Conservation (phyloP, 2,113 vertebrate species). For the Rousettus leschenaultii region DNA sequence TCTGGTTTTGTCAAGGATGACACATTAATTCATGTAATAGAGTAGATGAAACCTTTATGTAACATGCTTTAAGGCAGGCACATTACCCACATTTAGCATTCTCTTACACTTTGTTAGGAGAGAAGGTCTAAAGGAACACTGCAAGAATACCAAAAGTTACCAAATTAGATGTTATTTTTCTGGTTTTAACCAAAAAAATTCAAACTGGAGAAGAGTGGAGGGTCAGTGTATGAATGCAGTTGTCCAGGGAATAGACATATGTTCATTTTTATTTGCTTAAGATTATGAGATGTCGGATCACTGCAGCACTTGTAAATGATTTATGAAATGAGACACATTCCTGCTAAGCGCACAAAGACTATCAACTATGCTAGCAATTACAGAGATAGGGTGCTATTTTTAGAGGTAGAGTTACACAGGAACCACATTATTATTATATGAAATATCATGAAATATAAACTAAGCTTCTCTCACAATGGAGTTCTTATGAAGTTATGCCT, state of each 20-base stretch:
- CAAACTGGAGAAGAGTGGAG: conserved; percentile 22
- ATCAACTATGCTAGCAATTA: conserved; percentile 58
- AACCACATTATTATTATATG: conserved; percentile 51
- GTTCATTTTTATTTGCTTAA: conserved; percentile 68
- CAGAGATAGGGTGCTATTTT: conserved; percentile 55
- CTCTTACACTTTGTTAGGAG: neutral
- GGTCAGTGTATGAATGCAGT: neutral
- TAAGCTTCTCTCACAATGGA: neutral
- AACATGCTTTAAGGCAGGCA: neutral
- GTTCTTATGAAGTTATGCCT: conserved; percentile 45
- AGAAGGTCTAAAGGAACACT: conserved; percentile 39
- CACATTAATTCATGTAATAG: neutral
- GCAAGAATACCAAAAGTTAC: conserved; percentile 11
- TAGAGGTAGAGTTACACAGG: conserved; percentile 39
- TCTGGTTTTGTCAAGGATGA: neutral
- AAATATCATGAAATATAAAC: conserved; percentile 65
- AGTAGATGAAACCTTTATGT: neutral
- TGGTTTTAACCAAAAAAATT: neutral
- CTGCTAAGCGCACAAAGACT: conserved; percentile 56
- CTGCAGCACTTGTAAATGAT: conserved; percentile 65
- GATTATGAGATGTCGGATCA: conserved; percentile 68
- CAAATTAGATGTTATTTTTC: neutral
- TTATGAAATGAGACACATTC: conserved; percentile 70
- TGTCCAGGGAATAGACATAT: conserved; percentile 59
- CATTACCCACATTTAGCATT: neutral